Conservation (phyloP, 1,140 invertebrate species). For the Onthophagus taurus region DNA sequence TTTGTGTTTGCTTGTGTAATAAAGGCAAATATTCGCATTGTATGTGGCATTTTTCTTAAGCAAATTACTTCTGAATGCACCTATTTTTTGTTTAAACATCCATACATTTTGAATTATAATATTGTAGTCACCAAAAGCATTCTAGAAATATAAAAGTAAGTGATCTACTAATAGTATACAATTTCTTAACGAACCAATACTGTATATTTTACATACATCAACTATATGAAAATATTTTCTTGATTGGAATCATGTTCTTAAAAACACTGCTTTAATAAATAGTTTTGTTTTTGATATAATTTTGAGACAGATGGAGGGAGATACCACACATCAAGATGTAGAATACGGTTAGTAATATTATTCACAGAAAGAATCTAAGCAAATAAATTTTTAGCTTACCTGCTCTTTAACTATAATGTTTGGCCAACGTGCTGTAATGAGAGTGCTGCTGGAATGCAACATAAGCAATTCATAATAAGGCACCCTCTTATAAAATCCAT, state of each 20-base stretch:
- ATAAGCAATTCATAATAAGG: constrained; percentile 89
- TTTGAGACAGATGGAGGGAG: constrained; percentile 60
- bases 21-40: too few relatives aligned
- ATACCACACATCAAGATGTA: constrained; percentile 44
- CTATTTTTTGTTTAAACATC: too few relatives aligned
- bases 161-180: constrained; percentile 48
- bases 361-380: too few relatives aligned
- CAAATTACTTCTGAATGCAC: too few relatives aligned
- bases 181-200: constrained; percentile 59
- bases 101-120: constrained; percentile 48
- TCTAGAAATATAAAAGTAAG: constrained; percentile 49
- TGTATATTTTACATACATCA: constrained; percentile 62
- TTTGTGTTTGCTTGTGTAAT: too few relatives aligned
- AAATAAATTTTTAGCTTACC: too few relatives aligned
- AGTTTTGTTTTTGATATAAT: constrained; percentile 53
- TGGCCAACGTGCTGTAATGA: too few relatives aligned
- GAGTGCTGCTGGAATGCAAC: constrained; percentile 73
- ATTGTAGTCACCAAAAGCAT: constrained; percentile 46
- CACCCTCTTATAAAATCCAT: constrained; percentile 87
- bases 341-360: too few relatives aligned
- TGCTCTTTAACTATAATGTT: too few relatives aligned
- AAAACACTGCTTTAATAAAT: constrained; percentile 40
- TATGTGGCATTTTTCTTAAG: too few relatives aligned
- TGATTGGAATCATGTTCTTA: too few relatives aligned
- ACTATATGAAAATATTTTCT: too few relatives aligned